These are phyloP conservation scores for Manis crassicaudata DNA, from an alignment of 2,797 vertebrate genomes.

Conservation along the genomic window DNA sequence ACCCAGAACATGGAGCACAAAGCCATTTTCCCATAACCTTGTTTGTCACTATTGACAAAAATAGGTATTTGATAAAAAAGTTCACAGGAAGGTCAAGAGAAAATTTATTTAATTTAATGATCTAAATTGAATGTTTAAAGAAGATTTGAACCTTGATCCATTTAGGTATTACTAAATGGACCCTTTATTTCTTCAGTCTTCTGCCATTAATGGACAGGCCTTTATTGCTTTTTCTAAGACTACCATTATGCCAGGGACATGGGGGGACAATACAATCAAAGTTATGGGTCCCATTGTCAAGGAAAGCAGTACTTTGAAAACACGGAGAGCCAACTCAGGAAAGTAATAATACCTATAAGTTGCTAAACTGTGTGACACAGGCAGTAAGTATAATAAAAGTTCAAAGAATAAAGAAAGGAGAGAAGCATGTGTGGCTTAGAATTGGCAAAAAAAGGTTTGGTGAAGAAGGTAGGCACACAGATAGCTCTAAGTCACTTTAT, in stretches of 20 bases:
- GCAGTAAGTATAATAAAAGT: background rate
- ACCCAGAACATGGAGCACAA: conserved; percentile 29
- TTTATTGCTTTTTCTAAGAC: background rate
- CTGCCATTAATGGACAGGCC: background rate
- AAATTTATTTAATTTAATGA: conserved; percentile 8
- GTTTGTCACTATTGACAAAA: background rate
- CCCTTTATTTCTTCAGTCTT: background rate
- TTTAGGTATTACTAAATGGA: background rate
- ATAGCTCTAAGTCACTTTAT: background rate
- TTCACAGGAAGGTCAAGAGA: conserved; percentile 23
- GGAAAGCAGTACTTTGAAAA: background rate
- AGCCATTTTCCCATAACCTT: conserved; percentile 36
- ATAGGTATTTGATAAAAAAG: background rate
- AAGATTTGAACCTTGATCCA: background rate
- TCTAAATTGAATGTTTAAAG: background rate
- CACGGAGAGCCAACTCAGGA: background rate
- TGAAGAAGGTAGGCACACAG: background rate
- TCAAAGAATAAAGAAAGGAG: background rate
- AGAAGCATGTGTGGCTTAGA: background rate
- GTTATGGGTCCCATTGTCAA: background rate
- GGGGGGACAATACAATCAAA: background rate
- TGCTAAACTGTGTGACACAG: background rate
- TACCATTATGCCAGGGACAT: background rate
- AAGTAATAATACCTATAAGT: background rate
- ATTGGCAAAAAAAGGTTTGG: background rate